Base-by-base conservation (phyloP, 2,797 vertebrate genomes). In the Tragelaphus eurycerus region DNA sequence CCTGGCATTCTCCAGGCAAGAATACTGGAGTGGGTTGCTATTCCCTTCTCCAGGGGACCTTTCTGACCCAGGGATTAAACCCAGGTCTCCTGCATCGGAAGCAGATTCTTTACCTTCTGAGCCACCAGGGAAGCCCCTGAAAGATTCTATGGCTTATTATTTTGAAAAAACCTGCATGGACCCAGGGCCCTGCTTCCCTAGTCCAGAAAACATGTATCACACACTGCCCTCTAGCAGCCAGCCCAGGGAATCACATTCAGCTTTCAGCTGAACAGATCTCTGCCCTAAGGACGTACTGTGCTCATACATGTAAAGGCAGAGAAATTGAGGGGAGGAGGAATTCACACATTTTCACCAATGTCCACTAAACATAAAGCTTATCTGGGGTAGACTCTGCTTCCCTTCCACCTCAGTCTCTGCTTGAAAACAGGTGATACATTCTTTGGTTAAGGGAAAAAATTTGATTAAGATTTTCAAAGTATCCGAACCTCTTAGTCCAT, bases 171-270 rank as follows among this genome's bases (percentile, higher is more conserved):
- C n/a, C 9, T 54, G 2, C 62, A 29, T 1, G 48, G 67, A 54
- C 14, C 11, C 38, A 52, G 54, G 3, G 43, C 52, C 62, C 64
- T 31, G 50, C 55, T 55, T 48, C n/a, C 38, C 46, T 19, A n/a
- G 38, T 57, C 38, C 54, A n/a, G 71, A 95, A 95, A 95, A 94
- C 46, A 50, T 14, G 6, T 55, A 29, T n/a, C 83, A 86, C 74
- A 86, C 74, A 94, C 78, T 97, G 90, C 96, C 96, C 96, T 95
- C 98, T 87, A 84, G 96, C 7, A 55, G 89, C 38, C 64, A 96
- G 27, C 60, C 13, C 78, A 12, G 34, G 43, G 6, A 96, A 93
- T 31, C 57, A 95, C 86, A 95, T 46, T 10, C 95, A 88, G 60
- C 74, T 25, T 4, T 79, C 29, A 19, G 29, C 71, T 1, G 17